phyloP scores from a whole-genome alignment of 2,113 vertebrate species.

The Octodon degus region DNA sequence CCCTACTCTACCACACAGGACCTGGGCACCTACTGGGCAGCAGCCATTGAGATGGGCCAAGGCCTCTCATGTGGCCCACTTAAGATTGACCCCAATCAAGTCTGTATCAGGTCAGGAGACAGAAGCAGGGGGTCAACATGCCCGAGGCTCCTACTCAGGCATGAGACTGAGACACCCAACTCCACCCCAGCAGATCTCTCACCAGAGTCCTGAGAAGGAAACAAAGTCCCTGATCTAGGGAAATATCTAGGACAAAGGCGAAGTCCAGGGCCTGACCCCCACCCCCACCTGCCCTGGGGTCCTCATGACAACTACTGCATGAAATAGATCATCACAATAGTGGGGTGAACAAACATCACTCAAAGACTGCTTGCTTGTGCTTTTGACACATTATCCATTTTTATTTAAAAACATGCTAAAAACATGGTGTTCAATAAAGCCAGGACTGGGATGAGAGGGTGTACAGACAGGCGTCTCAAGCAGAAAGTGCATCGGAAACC shows the following conservation, averaged over 20 bases:
- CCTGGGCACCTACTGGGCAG: not conserved
- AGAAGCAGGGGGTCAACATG: not conserved
- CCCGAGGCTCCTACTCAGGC: not conserved
- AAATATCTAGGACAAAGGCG: not conserved
- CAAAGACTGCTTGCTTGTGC: conserved; percentile 52
- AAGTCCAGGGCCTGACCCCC: not conserved
- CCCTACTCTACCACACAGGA: too few relatives aligned
- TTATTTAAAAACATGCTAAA: conserved; percentile 92
- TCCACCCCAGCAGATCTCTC: not conserved
- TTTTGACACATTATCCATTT: conserved; percentile 83
- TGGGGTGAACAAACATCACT: not conserved
- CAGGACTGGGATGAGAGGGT: conserved; percentile 74
- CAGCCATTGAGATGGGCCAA: rapidly evolving
- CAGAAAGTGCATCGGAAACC: conserved; percentile 84
- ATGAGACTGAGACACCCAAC: not conserved
- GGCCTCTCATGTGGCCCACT: not conserved
- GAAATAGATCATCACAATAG: not conserved
- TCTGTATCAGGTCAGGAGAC: too few relatives aligned
- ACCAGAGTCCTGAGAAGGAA: not conserved
- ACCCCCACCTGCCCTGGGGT: too few relatives aligned
- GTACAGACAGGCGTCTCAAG: conserved; percentile 80
- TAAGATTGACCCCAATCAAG: not conserved
- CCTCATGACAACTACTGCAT: not conserved
- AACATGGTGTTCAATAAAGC: conserved; percentile 84
- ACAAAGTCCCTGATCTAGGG: not conserved